Evolutionary conservation across 2,888 invertebrate species (phyloP).

Genomic region (Trichacis sp.): DNA sequence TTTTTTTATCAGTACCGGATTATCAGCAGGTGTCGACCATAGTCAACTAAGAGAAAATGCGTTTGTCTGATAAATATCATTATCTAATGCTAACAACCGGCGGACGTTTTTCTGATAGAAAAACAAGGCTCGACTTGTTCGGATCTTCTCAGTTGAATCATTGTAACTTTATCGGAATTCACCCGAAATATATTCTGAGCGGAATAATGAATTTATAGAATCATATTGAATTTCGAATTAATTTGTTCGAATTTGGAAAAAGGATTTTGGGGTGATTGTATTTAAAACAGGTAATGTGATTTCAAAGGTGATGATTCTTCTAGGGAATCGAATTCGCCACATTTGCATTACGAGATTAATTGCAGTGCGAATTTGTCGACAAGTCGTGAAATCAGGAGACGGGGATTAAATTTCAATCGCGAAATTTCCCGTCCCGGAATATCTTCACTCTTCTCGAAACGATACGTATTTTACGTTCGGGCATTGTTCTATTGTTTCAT

Average conservation of each 20-base stretch:
- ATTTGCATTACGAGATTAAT: not conserved
- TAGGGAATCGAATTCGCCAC: not conserved
- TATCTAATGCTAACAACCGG: constrained; percentile 3
- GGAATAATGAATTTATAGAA: too few species aligned
- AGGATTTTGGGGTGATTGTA: too few species aligned
- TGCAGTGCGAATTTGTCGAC: not conserved
- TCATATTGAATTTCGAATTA: too few species aligned
- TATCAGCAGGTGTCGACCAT: constrained; percentile 8
- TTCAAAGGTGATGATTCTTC: too few species aligned
- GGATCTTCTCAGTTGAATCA: too few species aligned
- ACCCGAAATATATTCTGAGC: too few species aligned
- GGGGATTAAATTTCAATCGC: constrained; percentile 1
- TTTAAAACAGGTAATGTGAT: too few species aligned
- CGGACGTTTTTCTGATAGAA: not conserved
- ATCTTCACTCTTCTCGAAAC: not conserved
- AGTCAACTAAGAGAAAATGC: not conserved
- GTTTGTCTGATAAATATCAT: constrained; percentile 1
- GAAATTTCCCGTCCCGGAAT: not conserved
- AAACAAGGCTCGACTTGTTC: not conserved
- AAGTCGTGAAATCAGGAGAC: not conserved
- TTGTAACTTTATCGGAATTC: too few species aligned
- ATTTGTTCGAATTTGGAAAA: too few species aligned
- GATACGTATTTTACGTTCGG: constrained; percentile 5
- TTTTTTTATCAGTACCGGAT: not conserved
- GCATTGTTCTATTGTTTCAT: constrained; percentile 8